Base-by-base conservation (phyloP, 2,113 vertebrate genomes). In the Caranx ignobilis region DNA sequence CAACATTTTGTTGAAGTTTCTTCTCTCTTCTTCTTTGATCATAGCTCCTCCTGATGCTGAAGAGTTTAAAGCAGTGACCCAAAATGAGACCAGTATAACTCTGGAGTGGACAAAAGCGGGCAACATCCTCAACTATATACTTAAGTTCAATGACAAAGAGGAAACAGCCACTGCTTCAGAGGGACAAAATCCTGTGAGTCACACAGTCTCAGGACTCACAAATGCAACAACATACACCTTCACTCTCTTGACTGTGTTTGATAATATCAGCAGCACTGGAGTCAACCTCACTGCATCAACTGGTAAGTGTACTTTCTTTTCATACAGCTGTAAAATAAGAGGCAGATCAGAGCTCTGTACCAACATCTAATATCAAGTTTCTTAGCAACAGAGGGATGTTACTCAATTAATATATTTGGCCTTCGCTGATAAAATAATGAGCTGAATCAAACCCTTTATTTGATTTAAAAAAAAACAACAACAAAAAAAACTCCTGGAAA, bases 11-110 rank as follows among this genome's bases (percentile, higher is more conserved):
- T 59, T 59, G 16, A 8, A 34, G 21, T 15, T 34, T 34, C 13
- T 60, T 60, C 15, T 35, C 34, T 4, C 4, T 37, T 18, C 5
- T 6, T 45, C 18, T 59, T 59, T 19, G 12, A 9, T 55, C 11
- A 4, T 8, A 88, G 85, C 37, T 54, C 71, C 75, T 37, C 6
- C 0, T 0, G 63, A 80, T 34, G 4, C 77, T 18, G 1, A 50
- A 3, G 0, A 6, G 0, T 63, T 87, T 10, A 45, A 16, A 15
- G 15, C 41, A 10, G 21, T n/a, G 3, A 5, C 2, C 26, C 77
- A 72, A 56, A 67, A 1, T 47, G 75, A 81, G 54, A 87, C 3
- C 56, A 87, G 52, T 18, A 65, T 89, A 70, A 87, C 80, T 68
- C 61, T 91, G 70, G n/a, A 62, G n/a, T 93, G 88, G 88, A 4